Conservation (phyloP, 2,113 vertebrate genomes). For the Gymnocephalus cernua region DNA sequence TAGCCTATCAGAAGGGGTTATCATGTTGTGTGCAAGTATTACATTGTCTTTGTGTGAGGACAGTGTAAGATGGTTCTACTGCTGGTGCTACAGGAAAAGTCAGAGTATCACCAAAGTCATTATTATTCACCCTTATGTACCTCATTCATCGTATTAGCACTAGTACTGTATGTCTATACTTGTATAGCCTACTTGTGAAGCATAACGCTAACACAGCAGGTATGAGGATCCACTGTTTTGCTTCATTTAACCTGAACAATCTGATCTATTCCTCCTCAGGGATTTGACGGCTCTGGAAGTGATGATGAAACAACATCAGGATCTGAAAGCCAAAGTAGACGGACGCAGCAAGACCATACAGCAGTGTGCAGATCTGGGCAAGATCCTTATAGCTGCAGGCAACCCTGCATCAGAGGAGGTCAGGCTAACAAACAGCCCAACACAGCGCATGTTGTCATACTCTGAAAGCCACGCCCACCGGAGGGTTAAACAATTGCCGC, state of each 20-base stretch:
- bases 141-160: neutral
- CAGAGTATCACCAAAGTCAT: neutral
- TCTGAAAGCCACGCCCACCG: no score
- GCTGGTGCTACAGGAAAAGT: neutral
- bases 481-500: no score
- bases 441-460: neutral
- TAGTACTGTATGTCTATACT: neutral
- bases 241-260: conserved; percentile 20
- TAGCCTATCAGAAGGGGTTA: neutral
- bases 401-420: conserved; percentile 95
- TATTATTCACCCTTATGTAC: neutral
- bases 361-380: conserved; percentile 89
- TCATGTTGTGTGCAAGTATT: neutral
- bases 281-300: conserved; percentile 89
- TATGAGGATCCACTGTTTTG: neutral
- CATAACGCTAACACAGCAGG: neutral
- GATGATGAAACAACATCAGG: conserved; percentile 92
- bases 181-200: neutral
- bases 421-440: conserved; percentile 12
- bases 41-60: neutral
- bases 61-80: neutral
- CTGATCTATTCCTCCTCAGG: conserved; percentile 70
- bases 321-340: conserved; percentile 92
- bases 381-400: conserved; percentile 87
- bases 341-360: conserved; percentile 91